Base-by-base conservation (phyloP, 2,113 vertebrate species). In the Eptatretus burgeri region DNA sequence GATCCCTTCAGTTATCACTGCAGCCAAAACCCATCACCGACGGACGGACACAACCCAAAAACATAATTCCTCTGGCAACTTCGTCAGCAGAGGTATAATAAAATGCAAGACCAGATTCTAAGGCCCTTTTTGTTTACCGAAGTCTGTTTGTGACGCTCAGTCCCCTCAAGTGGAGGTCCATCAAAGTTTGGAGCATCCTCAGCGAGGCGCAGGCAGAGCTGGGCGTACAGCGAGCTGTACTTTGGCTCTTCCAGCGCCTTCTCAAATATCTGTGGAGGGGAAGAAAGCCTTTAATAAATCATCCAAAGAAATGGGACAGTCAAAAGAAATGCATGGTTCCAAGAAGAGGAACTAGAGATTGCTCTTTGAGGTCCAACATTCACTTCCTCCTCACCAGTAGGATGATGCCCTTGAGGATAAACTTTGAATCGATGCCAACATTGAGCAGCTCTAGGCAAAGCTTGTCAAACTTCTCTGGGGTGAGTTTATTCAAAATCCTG, bases 401-500 rank as follows among this genome's bases (percentile, higher is more conserved):
- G 84, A 94, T 96, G 85, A 98, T 75, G 81, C 88, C 91, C 89
- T 98, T 98, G 74, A 96, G 86, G 84, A 98, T 85, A 81, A 93
- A 83, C 80, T 98, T 98, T 78, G 89, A 88, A 81, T 98, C 91
- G 84, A 98, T 89, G 80, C 93, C 89, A 83, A 81, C 89, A 80
- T 98, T 98, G 78, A 98, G 89, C 81, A 98, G 89, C 85, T 98
- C 91, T 93, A 94, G 91, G 89, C 91, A 98, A 95, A 96, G 88
- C 84, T 98, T 98, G 85, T 98, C 91, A 79, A 98, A 98, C 86
- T 93, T 94, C 69, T 98, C 93, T 81, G 93, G 93, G 81, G 93
- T 93, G 84, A 98, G 89, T 80, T 98, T 98, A 82, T 98, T 98
- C 81, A 96, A 80, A 87, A 93, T 98, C 83, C 89, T 96, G 11